phyloP scores from a whole-genome alignment of 2,113 vertebrate species.

The Calyptomena viridis region DNA sequence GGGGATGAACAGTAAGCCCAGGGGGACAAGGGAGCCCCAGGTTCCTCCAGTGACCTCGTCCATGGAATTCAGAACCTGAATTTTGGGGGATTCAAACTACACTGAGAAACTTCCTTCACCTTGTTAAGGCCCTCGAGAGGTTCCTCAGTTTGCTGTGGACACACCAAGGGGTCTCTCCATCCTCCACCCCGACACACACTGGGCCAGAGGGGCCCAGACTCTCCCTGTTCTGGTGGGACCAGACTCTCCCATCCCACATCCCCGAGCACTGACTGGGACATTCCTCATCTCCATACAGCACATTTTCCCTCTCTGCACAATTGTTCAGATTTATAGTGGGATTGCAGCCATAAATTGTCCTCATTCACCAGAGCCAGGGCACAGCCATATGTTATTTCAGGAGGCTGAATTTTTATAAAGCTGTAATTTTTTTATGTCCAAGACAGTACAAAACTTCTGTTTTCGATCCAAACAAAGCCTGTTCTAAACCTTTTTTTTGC shows the following conservation, averaged over 20 bases:
- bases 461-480: slow-evolving; percentile 3
- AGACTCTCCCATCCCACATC: rapidly evolving
- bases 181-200: rapidly evolving
- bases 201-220: no score
- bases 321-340: not conserved
- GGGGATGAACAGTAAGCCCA: not conserved
- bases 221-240: not conserved
- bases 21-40: rapidly evolving
- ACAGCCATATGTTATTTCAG: not conserved
- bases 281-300: not conserved
- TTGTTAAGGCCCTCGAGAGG: rapidly evolving
- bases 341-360: not conserved
- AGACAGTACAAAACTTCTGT: not conserved
- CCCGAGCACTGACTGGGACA: not conserved
- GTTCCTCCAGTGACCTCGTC: not conserved
- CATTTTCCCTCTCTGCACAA: not conserved
- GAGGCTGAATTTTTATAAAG: not conserved
- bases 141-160: rapidly evolving
- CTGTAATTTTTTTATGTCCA: not conserved
- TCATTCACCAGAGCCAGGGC: not conserved
- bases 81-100: not conserved
- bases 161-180: rapidly evolving
- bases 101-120: not conserved
- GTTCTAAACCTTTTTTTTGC: not conserved
- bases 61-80: rapidly evolving